Conservation (phyloP, 2,113 vertebrate genomes). For the Muntiacus muntjak region DNA sequence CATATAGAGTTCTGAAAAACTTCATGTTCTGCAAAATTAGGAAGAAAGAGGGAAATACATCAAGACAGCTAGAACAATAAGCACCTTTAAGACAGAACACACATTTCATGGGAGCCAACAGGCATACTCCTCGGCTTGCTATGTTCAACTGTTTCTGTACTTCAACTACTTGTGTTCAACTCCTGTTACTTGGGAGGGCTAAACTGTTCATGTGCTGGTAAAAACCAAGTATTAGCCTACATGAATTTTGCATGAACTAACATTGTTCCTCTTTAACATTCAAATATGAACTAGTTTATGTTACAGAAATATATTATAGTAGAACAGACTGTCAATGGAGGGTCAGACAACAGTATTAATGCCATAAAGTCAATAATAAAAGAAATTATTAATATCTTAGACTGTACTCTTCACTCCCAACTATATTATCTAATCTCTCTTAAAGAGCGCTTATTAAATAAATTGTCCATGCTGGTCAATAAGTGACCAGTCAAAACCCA, state of each 20-base stretch:
- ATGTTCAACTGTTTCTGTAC: neutral
- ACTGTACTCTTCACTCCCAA: neutral
- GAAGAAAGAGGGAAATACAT: neutral
- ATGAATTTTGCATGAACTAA: slow-evolving; percentile 8
- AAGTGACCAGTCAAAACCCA: neutral
- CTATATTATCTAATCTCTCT: neutral
- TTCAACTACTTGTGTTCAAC: neutral
- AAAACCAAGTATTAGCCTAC: slow-evolving; percentile 5
- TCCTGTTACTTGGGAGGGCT: neutral
- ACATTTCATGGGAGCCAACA: neutral
- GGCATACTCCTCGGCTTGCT: neutral
- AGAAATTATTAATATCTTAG: slow-evolving; percentile 4
- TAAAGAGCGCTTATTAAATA: neutral
- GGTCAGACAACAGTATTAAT: neutral
- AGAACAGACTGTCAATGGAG: neutral
- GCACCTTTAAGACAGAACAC: neutral
- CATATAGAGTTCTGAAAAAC: neutral
- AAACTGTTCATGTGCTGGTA: neutral
- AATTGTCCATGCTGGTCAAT: neutral
- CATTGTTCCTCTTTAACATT: neutral
- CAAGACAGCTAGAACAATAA: neutral
- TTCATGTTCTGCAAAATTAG: neutral
- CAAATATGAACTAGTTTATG: slow-evolving; percentile 8
- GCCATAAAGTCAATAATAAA: neutral
- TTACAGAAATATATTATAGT: neutral